These are phyloP conservation scores for Augiades crinisus DNA, from an alignment of 2,888 invertebrate genomes.

Conservation along the genomic window DNA sequence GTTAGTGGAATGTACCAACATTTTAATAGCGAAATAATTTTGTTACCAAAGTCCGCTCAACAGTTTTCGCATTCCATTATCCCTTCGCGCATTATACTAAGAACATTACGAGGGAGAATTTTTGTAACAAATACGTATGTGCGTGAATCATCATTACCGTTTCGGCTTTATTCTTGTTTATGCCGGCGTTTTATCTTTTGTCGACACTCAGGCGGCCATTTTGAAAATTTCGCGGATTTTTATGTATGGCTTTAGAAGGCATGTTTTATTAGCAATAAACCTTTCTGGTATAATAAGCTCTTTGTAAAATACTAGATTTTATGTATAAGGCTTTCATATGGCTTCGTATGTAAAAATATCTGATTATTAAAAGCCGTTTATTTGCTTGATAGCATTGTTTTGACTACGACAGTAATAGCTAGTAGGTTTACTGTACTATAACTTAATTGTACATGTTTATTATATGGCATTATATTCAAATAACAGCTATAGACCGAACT, in stretches of 20 bases:
- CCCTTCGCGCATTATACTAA: conserved; percentile 17
- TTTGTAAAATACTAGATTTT: conserved; percentile 29
- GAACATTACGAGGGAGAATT: conserved; percentile 15
- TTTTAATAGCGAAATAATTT: conserved; percentile 14
- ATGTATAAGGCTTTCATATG: no score
- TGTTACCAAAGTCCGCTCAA: conserved; percentile 12
- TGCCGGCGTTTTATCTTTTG: conserved; percentile 18
- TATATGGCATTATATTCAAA: no score
- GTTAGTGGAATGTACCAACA: background rate
- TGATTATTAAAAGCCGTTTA: no score
- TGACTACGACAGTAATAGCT: no score
- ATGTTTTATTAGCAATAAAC: conserved; percentile 11
- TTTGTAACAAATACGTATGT: conserved; percentile 20
- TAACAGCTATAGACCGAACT: no score
- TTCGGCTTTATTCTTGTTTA: conserved; percentile 19
- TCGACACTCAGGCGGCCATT: conserved; percentile 16
- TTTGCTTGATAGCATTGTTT: no score
- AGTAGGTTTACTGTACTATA: no score
- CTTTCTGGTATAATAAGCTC: conserved; percentile 18
- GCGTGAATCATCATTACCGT: conserved; percentile 19
- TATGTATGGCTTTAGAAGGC: conserved; percentile 8
- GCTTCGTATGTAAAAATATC: no score
- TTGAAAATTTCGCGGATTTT: conserved; percentile 10
- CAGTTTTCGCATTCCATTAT: conserved; percentile 17
- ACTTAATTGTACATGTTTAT: no score